Evolutionary conservation across 2,888 invertebrate species (phyloP), one percentile per base, ranked within the genome.

Genomic region (Iphiclides podalirius): DNA sequence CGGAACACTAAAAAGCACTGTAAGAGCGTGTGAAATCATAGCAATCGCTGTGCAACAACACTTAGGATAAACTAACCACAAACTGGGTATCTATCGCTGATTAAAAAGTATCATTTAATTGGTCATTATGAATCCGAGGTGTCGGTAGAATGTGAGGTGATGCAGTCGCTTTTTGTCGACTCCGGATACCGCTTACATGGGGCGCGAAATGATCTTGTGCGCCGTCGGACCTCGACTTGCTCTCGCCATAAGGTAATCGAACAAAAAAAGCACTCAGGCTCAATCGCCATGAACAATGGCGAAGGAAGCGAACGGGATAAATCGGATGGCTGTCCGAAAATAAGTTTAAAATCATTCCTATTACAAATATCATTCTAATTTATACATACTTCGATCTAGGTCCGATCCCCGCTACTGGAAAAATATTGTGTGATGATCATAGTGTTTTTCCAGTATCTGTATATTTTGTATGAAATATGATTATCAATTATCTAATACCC

Each of bases 101-200:
- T 59, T 58, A 58, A 58, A 59, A 57, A 53, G 56, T 53, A 53
- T 52, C 52, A 48, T 58, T 57, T 55, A 61, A 57, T 61, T 57
- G 61, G 46, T 46, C 57, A 58, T 61, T 58, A 59, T 52, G 45
- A 47, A 41, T 36, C 4, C 28, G 44, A 57, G 54, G 60, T 57
- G 60, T 56, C 46, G 52, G 54, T 50, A 53, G 50, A 54, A 47
- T 49, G 59, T 52, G 47, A 49, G 6, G 53, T 58, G 52, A 57
- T 57, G 55, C 23, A 17, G 9, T 37, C 43, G 34, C 47, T 57
- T 48, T 48, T 48, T 48, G 20, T 33, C 2, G 51, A 42, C 55
- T 26, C 43, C 57, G 57, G 59, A 33, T 23, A 26, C 35, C 42
- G 31, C 48, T 8, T 48, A 48, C 42, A 48, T 38, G 48, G 50